Percentiles rank a stretch among this genome's conserved stretches.
phyloP scores from a whole-genome alignment of 1,140 invertebrate species.

The Cotesia chilonis region DNA sequence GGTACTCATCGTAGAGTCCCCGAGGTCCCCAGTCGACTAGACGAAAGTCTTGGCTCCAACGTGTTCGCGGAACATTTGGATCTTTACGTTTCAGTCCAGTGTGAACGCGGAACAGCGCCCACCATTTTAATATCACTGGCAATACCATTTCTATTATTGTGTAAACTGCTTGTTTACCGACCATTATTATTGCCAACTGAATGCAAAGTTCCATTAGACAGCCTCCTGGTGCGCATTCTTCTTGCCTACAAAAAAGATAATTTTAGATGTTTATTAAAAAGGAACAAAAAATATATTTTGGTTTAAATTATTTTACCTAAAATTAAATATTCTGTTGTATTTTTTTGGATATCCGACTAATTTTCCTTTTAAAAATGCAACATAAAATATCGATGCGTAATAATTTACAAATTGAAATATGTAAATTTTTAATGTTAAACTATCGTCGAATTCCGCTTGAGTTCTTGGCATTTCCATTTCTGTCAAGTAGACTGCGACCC shows the following conservation, averaged over 20 bases:
- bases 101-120: conserved; percentile 72
- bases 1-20: conserved; percentile 94
- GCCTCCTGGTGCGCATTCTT: conserved; percentile 89
- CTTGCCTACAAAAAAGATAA: conserved; percentile 69
- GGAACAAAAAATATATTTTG: neutral
- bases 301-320: conserved; percentile 40
- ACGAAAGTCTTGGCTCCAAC: conserved; percentile 93
- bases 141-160: conserved; percentile 85
- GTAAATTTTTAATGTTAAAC: conserved; percentile 96
- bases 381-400: conserved; percentile 98
- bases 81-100: conserved; percentile 57
- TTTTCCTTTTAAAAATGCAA: conserved; percentile 97
- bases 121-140: conserved; percentile 78
- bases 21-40: conserved; percentile 88
- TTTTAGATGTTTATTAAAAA: neutral
- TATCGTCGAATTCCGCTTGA: conserved; percentile 97
- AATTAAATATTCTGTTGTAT: conserved; percentile 79
- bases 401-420: conserved; percentile 98
- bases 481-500: conserved; percentile 66
- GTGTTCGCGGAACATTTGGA: conserved; percentile 56
- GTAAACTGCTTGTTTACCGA: conserved; percentile 93
- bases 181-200: conserved; percentile 93
- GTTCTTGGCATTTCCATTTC: conserved; percentile 90
- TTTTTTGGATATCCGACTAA: conserved; percentile 84
- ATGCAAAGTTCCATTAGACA: conserved; percentile 92